Conservation (phyloP, 2,797 vertebrate genomes). For the Liasis olivaceus region DNA sequence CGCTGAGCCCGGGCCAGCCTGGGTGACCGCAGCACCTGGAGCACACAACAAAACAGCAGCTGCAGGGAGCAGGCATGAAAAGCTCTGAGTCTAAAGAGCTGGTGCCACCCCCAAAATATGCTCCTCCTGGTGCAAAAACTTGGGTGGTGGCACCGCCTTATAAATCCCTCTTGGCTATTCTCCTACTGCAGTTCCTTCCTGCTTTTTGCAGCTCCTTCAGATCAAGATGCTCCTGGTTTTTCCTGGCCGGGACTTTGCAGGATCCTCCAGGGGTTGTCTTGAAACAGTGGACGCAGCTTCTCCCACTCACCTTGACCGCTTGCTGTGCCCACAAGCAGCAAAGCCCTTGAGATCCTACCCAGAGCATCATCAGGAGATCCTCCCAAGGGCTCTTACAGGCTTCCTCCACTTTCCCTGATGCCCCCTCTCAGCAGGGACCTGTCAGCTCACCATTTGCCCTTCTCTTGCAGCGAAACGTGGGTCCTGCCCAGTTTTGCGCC, state of each 20-base stretch:
- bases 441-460: not conserved
- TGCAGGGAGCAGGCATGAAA: not conserved
- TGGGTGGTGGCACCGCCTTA: not conserved
- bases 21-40: too few species aligned
- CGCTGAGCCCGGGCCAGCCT: not conserved
- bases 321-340: not conserved
- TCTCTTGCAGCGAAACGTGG: conserved; percentile 12
- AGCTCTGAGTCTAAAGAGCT: not conserved
- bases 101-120: not conserved
- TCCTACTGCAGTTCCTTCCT: not conserved
- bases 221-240: not conserved
- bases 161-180: not conserved
- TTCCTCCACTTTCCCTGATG: not conserved
- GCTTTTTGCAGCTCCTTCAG: not conserved
- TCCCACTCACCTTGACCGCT: too few species aligned
- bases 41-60: not conserved
- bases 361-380: not conserved
- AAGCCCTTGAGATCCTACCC: not conserved
- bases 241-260: not conserved
- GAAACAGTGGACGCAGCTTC: not conserved
- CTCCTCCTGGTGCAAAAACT: not conserved
- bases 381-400: not conserved
- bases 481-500: not conserved
- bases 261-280: not conserved
- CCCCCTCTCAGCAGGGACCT: not conserved